Conservation (phyloP, 1,140 invertebrate genomes). For the Cephus cinctus region DNA sequence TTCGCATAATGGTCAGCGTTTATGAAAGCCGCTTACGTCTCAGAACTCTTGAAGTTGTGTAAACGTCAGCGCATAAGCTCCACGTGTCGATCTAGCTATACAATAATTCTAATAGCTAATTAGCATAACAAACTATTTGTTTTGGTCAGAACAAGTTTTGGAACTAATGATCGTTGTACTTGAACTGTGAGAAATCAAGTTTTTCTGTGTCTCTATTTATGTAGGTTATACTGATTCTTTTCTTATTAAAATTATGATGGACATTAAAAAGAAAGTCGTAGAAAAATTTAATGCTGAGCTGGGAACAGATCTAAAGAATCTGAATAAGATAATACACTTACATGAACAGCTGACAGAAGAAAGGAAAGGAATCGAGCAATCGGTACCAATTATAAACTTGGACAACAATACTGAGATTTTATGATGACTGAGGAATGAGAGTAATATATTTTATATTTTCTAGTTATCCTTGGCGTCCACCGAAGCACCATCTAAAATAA, state of each 20-base stretch:
- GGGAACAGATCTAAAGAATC: conserved; percentile 55
- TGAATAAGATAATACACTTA: conserved; percentile 53
- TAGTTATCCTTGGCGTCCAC: conserved; percentile 63
- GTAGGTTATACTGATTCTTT: not conserved
- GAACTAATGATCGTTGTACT: too few species aligned
- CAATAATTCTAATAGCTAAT: not conserved
- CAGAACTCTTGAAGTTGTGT: not conserved
- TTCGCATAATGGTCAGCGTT: not conserved
- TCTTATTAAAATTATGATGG: conserved; percentile 14
- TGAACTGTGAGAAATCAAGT: not conserved
- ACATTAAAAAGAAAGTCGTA: conserved; percentile 50
- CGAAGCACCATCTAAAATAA: conserved; percentile 61
- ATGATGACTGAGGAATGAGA: conserved; percentile 6
- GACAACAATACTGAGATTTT: conserved; percentile 1
- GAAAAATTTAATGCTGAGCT: conserved; percentile 59
- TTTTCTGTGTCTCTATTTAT: not conserved
- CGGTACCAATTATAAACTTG: conserved; percentile 41
- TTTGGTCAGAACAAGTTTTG: too few species aligned
- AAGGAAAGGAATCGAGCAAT: conserved; percentile 56
- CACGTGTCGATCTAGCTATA: not conserved
- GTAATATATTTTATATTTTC: conserved; percentile 24
- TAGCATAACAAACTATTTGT: too few species aligned
- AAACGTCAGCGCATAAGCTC: not conserved
- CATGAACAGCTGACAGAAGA: conserved; percentile 55
- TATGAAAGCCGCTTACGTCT: not conserved